Evolutionary conservation across 2,113 vertebrate genomes (phyloP), one percentile per base, ranked within the genome.

Genomic region (Xenopus laevis): DNA sequence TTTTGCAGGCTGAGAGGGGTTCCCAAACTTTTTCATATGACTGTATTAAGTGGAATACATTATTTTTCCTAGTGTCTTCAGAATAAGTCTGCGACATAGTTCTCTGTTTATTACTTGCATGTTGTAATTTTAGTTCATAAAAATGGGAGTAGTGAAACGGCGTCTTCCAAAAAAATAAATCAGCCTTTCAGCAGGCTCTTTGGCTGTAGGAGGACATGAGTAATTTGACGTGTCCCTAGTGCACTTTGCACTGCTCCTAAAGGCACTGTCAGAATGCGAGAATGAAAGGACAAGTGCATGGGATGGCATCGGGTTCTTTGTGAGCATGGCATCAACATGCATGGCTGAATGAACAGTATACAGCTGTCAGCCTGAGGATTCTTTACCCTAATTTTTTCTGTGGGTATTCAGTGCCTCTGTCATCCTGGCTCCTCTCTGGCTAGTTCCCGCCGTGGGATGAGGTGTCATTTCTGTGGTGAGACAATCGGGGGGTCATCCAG

Each of bases 381-480:
- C 70, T 77, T 77, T 55, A 70, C 59, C 74, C 74, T 69, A 44
- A 52, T 46, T 63, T 58, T 70, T 77, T 77, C 74, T 70, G 74
- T 77, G 67, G 66, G 59, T 77, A 77, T 77, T 77, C 74, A 70
- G 74, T 77, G 58, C 66, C 74, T 77, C 74, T 77, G 74, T 77
- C 74, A 77, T 77, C 74, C 74, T 77, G 74, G 74, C 74, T 77
- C 74, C 74, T 77, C 67, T 77, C 74, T 77, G 74, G 74, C 74
- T 77, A 77, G 74, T 77, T 77, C 74, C 74, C 74, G 74, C 66
- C 74, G 74, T 77, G 78, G 64, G 78, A 78, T 78, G 72, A 78
- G 78, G 78, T 79, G 80, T 79, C 72, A 78, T 71, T 76, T 81
- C 76, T 79, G 80, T 77, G 80, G 80, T 68, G 76, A 81, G 80